Evolutionary conservation across 2,797 vertebrate genomes (phyloP), one percentile per base, ranked within the genome.

Genomic region (Bovichtus diacanthus): DNA sequence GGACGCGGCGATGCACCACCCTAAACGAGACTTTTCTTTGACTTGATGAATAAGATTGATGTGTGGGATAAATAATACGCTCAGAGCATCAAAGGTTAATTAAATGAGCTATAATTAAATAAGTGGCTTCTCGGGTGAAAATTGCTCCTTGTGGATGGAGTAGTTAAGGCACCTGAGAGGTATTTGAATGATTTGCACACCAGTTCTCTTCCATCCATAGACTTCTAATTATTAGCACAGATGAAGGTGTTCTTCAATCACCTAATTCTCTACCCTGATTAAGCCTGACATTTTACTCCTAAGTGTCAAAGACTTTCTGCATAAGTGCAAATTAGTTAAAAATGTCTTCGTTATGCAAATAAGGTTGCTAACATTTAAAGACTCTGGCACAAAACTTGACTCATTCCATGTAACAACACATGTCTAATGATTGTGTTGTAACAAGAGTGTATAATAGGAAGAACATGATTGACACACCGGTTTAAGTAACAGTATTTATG

Each of bases 191-290:
- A 80, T 59, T 85, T 81, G 70, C 49, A 66, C 50, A 72, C 75
- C 29, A 49, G 47, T 54, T 81, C 63, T 65, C 70, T 68, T 73
- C 70, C 63, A 78, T 68, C 72, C 80, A 68, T 36, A 87, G 75
- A 85, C 59, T 65, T 83, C 19, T 88, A 92, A 92, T 92, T 87
- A 93, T 76, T 83, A 68, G 86, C 88, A 83, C 91, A 91, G 90
- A 84, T 75, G 83, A 88, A 81, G 83, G 82, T 86, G 81, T 83
- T 90, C 83, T 91, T 84, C 88, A 90, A 88, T 92, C 90, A 91
- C 82, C 53, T 78, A 70, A 90, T 85, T 82, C 67, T 75, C 69
- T 62, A 64, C 54, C 58, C 79, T 93, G 91, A 94, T 93, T 91
- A 85, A 56, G 13, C 86, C 79, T 92, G 92, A 88, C 92, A 92